phyloP scores from a whole-genome alignment of 2,888 invertebrate species.

The Lissocephala sabroskyi region DNA sequence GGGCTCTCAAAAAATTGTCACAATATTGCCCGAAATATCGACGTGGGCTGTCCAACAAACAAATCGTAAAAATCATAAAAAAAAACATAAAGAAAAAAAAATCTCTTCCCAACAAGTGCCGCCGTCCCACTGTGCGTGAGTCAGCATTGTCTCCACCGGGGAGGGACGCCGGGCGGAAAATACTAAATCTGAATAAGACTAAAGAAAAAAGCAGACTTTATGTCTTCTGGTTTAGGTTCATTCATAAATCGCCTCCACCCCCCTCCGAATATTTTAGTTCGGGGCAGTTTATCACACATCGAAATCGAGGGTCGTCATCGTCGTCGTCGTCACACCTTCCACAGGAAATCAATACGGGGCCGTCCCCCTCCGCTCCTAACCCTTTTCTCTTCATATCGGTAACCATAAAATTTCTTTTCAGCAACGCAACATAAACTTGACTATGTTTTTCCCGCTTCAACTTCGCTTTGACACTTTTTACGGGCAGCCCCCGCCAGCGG shows the following conservation, averaged over 20 bases:
- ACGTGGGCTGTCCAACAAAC: slow-evolving; percentile 21
- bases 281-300: slow-evolving; percentile 22
- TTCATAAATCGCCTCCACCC: slow-evolving; percentile 52
- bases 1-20: slow-evolving; percentile 68
- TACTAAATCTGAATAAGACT: too few relatives aligned
- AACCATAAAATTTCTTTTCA: slow-evolving; percentile 38
- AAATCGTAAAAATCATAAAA: slow-evolving; percentile 45
- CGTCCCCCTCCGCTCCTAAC: neutral
- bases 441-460: slow-evolving; percentile 10
- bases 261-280: neutral
- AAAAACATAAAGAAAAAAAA: slow-evolving; percentile 9
- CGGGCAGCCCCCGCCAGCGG: slow-evolving; percentile 8
- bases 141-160: too few relatives aligned
- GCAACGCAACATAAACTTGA: too few relatives aligned
- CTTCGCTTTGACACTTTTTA: slow-evolving; percentile 51
- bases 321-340: slow-evolving; percentile 58
- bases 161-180: too few relatives aligned
- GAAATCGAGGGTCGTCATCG: slow-evolving; percentile 49
- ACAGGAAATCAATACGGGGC: slow-evolving; percentile 41
- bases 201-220: slow-evolving; percentile 37
- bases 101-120: too few relatives aligned
- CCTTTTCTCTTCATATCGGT: too few relatives aligned
- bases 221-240: slow-evolving; percentile 49
- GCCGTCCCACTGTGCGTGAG: slow-evolving; percentile 5
- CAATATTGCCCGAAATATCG: slow-evolving; percentile 54